A percentile compares a stretch with the other conserved stretches of the same genome.
Conservation (phyloP, 2,888 invertebrate species). For the Microdon myrmicae region DNA sequence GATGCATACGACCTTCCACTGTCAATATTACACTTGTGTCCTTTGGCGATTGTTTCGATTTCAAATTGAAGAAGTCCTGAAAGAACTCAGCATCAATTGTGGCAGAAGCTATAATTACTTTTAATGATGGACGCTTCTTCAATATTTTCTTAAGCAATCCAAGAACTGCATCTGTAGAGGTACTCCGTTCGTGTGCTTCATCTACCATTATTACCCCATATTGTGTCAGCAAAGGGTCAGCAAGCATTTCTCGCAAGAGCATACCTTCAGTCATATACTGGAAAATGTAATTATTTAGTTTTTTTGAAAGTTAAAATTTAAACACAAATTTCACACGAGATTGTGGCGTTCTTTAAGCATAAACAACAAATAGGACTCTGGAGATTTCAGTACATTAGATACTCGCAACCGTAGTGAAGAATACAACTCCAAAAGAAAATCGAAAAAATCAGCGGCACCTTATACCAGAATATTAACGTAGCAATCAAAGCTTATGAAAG, state of each 20-base stretch:
- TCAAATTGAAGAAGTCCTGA: constrained; percentile 78
- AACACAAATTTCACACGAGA: too few species aligned
- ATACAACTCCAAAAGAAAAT: too few species aligned
- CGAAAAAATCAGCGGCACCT: too few species aligned
- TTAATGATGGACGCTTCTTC: constrained; percentile 82
- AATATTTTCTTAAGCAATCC: constrained; percentile 93
- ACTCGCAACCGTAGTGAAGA: too few species aligned
- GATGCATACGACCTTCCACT: constrained; percentile 88
- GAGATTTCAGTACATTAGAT: too few species aligned
- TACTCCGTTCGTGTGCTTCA: constrained; percentile 94
- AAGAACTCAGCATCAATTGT: constrained; percentile 93
- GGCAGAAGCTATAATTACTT: constrained; percentile 91
- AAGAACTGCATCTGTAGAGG: constrained; percentile 93
- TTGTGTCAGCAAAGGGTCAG: constrained; percentile 88
- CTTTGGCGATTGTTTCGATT: constrained; percentile 67
- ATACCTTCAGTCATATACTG: constrained; percentile 98
- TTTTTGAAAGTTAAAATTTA: too few species aligned
- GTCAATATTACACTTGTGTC: constrained; percentile 84
- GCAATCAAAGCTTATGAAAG: too few species aligned
- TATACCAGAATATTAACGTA: too few species aligned
- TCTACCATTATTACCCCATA: constrained; percentile 91
- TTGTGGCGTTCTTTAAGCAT: too few species aligned
- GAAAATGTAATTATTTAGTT: constrained; percentile 43
- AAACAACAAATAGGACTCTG: too few species aligned
- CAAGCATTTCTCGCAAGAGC: constrained; percentile 91